These are phyloP conservation scores for Tenthredo livida DNA, from an alignment of 2,888 invertebrate species.

Conservation along the genomic window DNA sequence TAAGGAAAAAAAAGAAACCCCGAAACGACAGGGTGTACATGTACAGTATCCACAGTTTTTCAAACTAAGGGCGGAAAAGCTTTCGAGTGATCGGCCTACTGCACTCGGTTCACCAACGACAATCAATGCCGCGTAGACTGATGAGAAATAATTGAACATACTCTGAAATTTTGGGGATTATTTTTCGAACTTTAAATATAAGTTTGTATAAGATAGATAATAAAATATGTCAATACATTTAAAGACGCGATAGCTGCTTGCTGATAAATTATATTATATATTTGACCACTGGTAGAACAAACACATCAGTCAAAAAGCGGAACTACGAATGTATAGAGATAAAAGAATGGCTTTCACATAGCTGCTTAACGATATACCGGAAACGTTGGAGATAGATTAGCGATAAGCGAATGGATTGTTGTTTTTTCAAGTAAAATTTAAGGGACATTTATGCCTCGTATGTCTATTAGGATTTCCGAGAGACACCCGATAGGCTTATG, in stretches of 20 bases:
- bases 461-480: conserved; percentile 4
- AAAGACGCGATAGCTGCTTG: neutral
- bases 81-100: conserved; percentile 26
- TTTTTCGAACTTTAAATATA: neutral
- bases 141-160: neutral
- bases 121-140: neutral
- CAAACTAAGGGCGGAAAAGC: neutral
- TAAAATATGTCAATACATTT: neutral
- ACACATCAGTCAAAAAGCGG: neutral
- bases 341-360: neutral
- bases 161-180: neutral
- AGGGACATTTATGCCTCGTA: conserved; percentile 11
- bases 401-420: conserved; percentile 29
- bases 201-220: neutral
- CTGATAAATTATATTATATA: neutral
- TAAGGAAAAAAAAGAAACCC: conserved; percentile 44
- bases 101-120: neutral
- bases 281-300: neutral
- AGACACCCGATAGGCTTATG: neutral
- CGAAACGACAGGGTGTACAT: neutral
- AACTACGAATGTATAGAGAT: neutral
- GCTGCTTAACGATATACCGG: neutral
- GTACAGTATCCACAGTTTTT: neutral
- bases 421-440: conserved; percentile 7
- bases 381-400: conserved; percentile 41